Evolutionary conservation across 2,113 vertebrate genomes (phyloP), one percentile per base, ranked within the genome.

Genomic region (Atlantisia rogersi): DNA sequence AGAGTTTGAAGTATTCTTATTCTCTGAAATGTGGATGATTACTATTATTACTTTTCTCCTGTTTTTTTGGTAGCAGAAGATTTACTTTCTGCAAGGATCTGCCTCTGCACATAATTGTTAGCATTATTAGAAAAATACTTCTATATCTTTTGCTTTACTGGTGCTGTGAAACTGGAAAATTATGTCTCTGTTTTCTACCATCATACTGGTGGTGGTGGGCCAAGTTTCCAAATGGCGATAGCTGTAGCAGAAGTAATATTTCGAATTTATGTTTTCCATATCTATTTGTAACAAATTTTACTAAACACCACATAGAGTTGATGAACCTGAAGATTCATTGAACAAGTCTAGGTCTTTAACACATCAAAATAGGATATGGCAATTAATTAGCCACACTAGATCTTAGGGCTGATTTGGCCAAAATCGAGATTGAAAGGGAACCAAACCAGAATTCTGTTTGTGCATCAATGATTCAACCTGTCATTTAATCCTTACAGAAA

Each of bases 401-500:
- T 2, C 65, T 82, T 84, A 58, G 4, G 82, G 56, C 24, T 64
- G 12, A 10, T 90, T 94, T 96, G 60, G 35, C 18, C 37, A 81
- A 86, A 83, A 67, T 75, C 84, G 60, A 64, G 29, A 5, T 17
- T n/a, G 52, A 83, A 59, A 44, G 32, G 76, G 46, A 91, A 86
- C 37, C 31, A 68, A 95, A 86, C 21, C 32, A 83, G 60, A 91
- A 75, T 83, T 78, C 60, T 79, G 19, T 37, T 83, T 68, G 6
- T 86, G 37, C 15, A 50, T 67, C 68, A 67, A 15, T n/a, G 88
- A 86, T 42, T 77, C 58, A 79, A 6, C 15, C 39, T 91, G 74
- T 92, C 48, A 70, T 89, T 96, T 96, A 96, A 94, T 64, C 52
- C 84, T 76, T 75, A 42, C 42, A 5, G 55, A 96, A 95, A 46